Percentiles rank a stretch among this genome's conserved stretches.
These are phyloP conservation scores for Zaprionus kolodkinae DNA, from an alignment of 1,140 invertebrate species.

Conservation along the genomic window DNA sequence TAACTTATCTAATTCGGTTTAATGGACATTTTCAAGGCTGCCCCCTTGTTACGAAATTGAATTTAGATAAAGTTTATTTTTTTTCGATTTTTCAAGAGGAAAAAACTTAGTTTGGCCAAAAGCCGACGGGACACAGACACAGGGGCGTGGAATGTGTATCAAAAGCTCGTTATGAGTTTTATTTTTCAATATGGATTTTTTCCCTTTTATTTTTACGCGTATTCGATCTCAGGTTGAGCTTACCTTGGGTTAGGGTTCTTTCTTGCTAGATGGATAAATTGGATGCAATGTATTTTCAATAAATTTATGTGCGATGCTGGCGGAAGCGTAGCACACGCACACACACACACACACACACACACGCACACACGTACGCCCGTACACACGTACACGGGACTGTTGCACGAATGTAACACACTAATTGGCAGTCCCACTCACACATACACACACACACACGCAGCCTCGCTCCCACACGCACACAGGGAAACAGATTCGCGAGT, in stretches of 20 bases:
- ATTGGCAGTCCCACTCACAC: constrained; percentile 54
- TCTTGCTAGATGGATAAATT: constrained; percentile 9
- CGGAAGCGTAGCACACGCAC: constrained; percentile 36
- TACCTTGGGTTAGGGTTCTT: constrained; percentile 36
- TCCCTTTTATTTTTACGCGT: background rate
- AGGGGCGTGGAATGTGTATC: constrained; percentile 34
- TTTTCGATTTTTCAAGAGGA: background rate
- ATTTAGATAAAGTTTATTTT: constrained; percentile 47
- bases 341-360: constrained; percentile 2
- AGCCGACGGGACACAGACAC: too few species aligned
- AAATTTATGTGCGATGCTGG: constrained; percentile 11
- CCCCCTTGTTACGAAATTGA: constrained; percentile 30
- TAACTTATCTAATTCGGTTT: constrained; percentile 65
- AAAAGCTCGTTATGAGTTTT: constrained; percentile 42
- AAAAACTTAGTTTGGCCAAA: too few species aligned
- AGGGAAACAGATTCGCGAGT: constrained; percentile 34
- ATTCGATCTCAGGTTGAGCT: constrained; percentile 19
- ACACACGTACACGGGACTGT: constrained; percentile 43
- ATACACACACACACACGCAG: constrained; percentile 14
- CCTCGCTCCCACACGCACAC: constrained; percentile 6
- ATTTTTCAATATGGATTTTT: background rate
- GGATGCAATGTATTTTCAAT: constrained; percentile 28
- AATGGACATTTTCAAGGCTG: constrained; percentile 33
- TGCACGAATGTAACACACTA: constrained; percentile 56
- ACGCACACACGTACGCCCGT: constrained; percentile 2